Evolutionary conservation across 2,888 invertebrate species (phyloP).

Genomic region (Brachynemurus nebulosus): DNA sequence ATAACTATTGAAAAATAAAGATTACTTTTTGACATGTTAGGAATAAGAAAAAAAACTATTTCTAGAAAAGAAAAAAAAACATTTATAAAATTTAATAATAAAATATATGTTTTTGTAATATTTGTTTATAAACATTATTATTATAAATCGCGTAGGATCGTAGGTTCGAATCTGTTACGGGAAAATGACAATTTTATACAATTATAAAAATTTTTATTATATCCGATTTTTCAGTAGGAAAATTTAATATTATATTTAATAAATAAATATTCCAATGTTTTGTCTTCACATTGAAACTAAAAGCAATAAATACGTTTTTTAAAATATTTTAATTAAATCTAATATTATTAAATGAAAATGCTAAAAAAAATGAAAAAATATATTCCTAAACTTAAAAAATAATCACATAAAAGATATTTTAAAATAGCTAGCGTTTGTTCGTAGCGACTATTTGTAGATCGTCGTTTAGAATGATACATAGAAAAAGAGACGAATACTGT

Average conservation of each 20-base stretch:
- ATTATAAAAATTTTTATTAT: too few relatives aligned
- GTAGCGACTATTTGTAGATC: too few relatives aligned
- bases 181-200: too few relatives aligned
- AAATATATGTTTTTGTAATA: constrained; percentile 34
- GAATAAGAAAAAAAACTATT: constrained; percentile 20
- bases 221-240: background rate
- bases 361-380: too few relatives aligned
- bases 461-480: too few relatives aligned
- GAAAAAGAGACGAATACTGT: too few relatives aligned
- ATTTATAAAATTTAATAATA: constrained; percentile 30
- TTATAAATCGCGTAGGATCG: constrained; percentile 34
- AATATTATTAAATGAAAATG: too few relatives aligned
- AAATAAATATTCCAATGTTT: constrained; percentile 27
- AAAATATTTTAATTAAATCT: too few relatives aligned
- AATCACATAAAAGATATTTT: too few relatives aligned
- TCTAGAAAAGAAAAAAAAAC: background rate
- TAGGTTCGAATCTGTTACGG: constrained; percentile 29
- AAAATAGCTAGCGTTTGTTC: too few relatives aligned
- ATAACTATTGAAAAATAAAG: constrained; percentile 24
- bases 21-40: constrained; percentile 30
- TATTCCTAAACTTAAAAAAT: too few relatives aligned
- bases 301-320: constrained; percentile 30
- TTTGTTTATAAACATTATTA: constrained; percentile 31
- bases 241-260: too few relatives aligned
- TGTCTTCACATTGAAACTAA: constrained; percentile 34